Percentiles rank a stretch among this genome's conserved stretches.
Conservation (phyloP, 2,797 vertebrate species). For the Masticophis lateralis region DNA sequence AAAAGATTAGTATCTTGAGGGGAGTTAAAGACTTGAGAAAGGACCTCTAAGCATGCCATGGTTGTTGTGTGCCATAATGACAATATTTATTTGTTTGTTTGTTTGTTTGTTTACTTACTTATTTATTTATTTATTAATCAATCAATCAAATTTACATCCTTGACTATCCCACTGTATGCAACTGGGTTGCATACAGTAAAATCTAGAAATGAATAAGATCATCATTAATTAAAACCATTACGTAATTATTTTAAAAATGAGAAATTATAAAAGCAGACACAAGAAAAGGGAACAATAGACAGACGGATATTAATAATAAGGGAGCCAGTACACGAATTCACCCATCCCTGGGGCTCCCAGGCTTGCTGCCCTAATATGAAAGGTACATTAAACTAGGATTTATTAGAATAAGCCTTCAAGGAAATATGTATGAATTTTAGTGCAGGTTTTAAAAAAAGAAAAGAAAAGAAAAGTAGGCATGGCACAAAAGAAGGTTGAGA, state of each 20-base stretch:
- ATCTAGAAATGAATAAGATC: not conserved
- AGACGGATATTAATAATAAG: not conserved
- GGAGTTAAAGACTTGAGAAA: not conserved
- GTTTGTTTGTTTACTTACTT: not conserved
- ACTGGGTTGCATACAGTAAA: not conserved
- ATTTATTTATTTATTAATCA: not conserved
- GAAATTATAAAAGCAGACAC: not conserved
- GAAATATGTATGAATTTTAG: not conserved
- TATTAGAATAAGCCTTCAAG: not conserved
- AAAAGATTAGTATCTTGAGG: not conserved
- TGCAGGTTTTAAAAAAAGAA: not conserved
- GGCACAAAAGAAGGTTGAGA: not conserved
- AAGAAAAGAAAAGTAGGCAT: not conserved
- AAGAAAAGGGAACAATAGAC: not conserved
- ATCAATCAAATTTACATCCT: not conserved
- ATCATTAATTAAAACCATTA: not conserved
- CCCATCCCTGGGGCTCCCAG: not conserved
- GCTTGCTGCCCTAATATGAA: not conserved
- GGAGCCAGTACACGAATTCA: not conserved
- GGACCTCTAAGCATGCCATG: not conserved
- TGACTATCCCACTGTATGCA: not conserved
- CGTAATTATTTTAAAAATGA: not conserved
- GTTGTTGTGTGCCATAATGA: not conserved
- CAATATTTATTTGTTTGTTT: not conserved
- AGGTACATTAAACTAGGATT: not conserved